Evolutionary conservation across 2,888 invertebrate species (phyloP).

Genomic region (Escarpia spicata): DNA sequence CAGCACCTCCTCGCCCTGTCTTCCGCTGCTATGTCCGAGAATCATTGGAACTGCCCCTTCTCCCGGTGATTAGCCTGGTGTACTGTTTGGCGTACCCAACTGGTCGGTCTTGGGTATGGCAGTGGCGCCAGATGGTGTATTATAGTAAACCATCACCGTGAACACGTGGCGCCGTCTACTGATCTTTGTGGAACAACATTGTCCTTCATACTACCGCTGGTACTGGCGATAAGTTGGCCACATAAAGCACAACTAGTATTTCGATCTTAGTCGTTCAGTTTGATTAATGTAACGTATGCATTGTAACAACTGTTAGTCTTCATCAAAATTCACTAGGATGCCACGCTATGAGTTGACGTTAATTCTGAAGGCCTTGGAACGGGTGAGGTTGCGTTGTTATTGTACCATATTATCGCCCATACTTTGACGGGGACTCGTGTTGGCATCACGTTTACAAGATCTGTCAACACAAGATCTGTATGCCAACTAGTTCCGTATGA

Average conservation of each 20-base stretch:
- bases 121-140: background rate
- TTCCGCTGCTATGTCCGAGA: too few species aligned
- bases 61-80: too few species aligned
- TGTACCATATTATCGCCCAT: conserved; percentile 19
- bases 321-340: conserved; percentile 27
- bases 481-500: background rate
- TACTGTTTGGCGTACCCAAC: background rate
- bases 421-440: background rate
- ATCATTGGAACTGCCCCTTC: too few species aligned
- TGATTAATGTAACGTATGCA: background rate
- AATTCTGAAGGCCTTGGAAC: conserved; percentile 35
- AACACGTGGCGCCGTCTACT: background rate
- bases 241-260: background rate
- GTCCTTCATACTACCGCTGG: background rate
- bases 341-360: conserved; percentile 41
- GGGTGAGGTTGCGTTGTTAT: conserved; percentile 33
- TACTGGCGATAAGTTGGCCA: background rate
- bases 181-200: conserved; percentile 2
- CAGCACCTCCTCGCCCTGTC: too few species aligned
- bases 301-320: background rate
- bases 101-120: background rate
- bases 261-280: background rate
- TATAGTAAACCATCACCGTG: background rate
- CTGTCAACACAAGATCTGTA: background rate
- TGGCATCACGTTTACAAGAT: background rate